Percentiles rank a stretch among this genome's conserved stretches.
Conservation (phyloP, 2,797 vertebrate genomes). For the Muscicapa comitata region DNA sequence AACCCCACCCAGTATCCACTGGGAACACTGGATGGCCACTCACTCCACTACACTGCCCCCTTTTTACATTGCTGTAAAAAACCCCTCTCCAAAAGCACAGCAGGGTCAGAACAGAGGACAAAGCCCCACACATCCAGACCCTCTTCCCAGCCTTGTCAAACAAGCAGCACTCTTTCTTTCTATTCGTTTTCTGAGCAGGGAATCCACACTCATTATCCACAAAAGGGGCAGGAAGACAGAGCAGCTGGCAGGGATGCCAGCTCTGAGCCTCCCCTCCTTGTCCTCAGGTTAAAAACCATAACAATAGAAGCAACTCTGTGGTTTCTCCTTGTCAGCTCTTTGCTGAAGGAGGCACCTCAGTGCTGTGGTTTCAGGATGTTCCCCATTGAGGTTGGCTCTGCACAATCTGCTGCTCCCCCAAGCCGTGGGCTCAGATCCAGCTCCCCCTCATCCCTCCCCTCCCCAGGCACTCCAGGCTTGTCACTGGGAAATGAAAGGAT, state of each 20-base stretch:
- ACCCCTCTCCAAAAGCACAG: background rate
- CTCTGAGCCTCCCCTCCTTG: background rate
- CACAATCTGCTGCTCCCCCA: background rate
- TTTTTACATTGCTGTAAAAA: background rate
- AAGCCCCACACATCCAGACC: background rate
- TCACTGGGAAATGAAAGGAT: background rate
- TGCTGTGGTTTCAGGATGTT: background rate
- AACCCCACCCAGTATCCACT: background rate
- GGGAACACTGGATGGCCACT: background rate
- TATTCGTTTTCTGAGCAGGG: background rate
- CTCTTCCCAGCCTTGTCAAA: background rate
- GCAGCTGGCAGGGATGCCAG: background rate
- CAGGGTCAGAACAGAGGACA: background rate
- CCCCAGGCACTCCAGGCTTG: background rate
- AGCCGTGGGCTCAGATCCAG: background rate
- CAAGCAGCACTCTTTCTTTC: background rate
- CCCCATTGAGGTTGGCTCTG: accelerated
- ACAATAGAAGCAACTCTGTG: background rate
- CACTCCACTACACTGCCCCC: background rate
- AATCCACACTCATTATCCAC: background rate
- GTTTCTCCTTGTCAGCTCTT: background rate
- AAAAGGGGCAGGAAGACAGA: background rate
- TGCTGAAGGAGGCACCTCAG: background rate
- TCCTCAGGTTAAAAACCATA: background rate
- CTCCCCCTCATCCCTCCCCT: background rate